phyloP scores from a whole-genome alignment of 2,113 vertebrate species.

The Microtus montanus region DNA sequence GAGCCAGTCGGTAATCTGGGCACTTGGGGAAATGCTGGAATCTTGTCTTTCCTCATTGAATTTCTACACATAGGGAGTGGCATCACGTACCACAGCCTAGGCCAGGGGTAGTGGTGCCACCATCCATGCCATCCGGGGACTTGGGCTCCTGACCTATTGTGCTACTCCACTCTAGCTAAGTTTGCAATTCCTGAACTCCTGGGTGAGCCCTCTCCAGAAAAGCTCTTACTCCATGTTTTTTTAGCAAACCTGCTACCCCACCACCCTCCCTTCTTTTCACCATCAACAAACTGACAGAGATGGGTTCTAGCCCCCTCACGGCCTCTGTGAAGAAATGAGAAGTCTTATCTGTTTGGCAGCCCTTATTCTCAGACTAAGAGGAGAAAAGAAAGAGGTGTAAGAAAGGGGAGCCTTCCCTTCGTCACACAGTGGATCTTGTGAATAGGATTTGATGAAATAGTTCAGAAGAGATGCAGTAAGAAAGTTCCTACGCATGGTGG shows the following conservation, averaged over 20 bases:
- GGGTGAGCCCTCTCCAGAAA: neutral
- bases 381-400: neutral
- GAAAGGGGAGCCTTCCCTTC: neutral
- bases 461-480: neutral
- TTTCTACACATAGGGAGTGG: neutral
- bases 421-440: neutral
- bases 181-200: neutral
- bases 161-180: neutral
- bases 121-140: neutral
- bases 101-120: neutral
- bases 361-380: neutral
- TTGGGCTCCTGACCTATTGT: neutral
- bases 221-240: neutral
- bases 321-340: neutral
- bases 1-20: constrained; percentile 58
- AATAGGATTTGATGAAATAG: neutral
- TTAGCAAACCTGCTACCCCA: neutral
- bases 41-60: constrained; percentile 39
- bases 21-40: constrained; percentile 39
- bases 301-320: neutral
- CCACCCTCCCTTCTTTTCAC: neutral
- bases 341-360: neutral
- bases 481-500: neutral
- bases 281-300: neutral
- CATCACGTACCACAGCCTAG: neutral